Evolutionary conservation across 2,888 invertebrate genomes (phyloP), one percentile per base, ranked within the genome.

Genomic region (Smittia sp.): DNA sequence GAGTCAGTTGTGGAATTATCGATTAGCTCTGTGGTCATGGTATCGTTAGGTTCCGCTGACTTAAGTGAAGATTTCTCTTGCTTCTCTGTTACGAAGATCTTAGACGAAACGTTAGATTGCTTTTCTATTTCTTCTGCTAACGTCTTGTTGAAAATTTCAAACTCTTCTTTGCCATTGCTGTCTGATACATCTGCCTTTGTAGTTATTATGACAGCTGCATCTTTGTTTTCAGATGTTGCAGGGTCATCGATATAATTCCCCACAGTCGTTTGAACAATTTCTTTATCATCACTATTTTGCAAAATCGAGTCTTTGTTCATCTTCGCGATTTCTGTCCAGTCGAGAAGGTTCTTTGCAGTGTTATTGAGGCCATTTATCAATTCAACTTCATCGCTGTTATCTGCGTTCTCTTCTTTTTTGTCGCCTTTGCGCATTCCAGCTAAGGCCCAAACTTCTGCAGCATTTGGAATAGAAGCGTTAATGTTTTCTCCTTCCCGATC

Each of bases 401-500:
- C 74, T 67, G 52, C 27, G 11, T 15, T 54, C 38, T 74, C 63
- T 22, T 58, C 74, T 1, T 32, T 41, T 1, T 54, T 32, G 1
- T 58, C 7, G 58, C 75, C 75, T 27, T 76, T 75, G 77, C 80
- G 81, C 78, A 81, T 78, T 9, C 78, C 78, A 0, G 79, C 80
- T 70, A 82, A 75, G 32, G 79, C 79, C 80, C 81, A 82, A 0
- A 78, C 80, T 38, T 81, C 81, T 0, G 80, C 79, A 15, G 76
- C 77, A 74, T 80, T 79, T 32, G 82, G 80, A 63, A 81, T 74
- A 24, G 77, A 62, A 27, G 72, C 27, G 22, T 73, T 73, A 18
- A 73, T 73, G 41, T 73, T 73, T 9, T 62, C 63, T 11, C 62
- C 63, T n/a, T 15, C 18, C 13, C 22, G 69, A 25, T 52, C 25